Evolutionary conservation across 2,113 vertebrate species (phyloP).

Genomic region (Aegotheles bennettii): DNA sequence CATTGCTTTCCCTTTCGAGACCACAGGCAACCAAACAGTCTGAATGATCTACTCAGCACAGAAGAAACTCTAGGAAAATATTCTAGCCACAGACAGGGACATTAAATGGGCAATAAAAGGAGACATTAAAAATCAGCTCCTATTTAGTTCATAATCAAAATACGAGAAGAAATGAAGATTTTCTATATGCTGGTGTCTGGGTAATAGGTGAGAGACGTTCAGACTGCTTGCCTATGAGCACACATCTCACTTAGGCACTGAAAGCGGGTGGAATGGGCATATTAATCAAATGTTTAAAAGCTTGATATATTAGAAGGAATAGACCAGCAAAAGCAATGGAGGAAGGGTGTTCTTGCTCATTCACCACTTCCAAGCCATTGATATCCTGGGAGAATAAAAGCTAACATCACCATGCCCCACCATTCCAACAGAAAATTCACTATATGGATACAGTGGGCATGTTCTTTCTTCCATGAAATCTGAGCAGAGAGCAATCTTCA

Average conservation of each 20-base stretch:
- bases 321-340: not conserved
- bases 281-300: not conserved
- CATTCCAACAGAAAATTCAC: not conserved
- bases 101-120: not conserved
- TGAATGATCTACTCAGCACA: not conserved
- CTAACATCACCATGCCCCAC: accelerated
- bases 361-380: not conserved
- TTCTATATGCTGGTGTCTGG: not conserved
- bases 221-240: not conserved
- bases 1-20: not conserved
- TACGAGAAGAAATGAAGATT: not conserved
- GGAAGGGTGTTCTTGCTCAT: not conserved
- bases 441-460: not conserved
- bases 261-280: not conserved
- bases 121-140: not conserved
- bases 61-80: not conserved
- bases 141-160: not conserved
- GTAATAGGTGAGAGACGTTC: not conserved
- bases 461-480: not conserved
- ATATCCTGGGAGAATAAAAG: not conserved
- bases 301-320: not conserved
- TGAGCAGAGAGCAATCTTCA: not conserved
- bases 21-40: not conserved
- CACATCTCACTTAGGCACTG: not conserved
- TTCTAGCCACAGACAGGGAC: not conserved